These are phyloP conservation scores for Entomobrya proxima DNA, from an alignment of 2,888 invertebrate genomes.

Conservation along the genomic window DNA sequence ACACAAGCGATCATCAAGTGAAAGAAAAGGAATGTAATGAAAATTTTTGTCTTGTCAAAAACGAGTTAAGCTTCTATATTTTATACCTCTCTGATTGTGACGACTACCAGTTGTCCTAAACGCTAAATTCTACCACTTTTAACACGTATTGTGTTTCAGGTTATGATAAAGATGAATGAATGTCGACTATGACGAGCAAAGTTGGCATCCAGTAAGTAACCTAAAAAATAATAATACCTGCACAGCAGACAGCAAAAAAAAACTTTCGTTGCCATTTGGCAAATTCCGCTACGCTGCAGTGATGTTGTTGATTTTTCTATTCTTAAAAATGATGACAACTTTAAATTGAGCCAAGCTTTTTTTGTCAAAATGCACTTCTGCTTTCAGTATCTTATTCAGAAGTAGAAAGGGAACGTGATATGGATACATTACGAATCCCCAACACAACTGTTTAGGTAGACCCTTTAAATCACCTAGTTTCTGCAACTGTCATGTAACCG, in stretches of 20 bases:
- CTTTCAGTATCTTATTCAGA: too few species aligned
- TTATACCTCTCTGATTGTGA: background rate
- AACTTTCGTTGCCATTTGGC: background rate
- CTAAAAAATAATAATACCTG: background rate
- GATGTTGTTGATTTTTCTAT: background rate
- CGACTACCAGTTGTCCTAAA: conserved; percentile 6
- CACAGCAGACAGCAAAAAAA: background rate
- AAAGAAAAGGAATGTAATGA: background rate
- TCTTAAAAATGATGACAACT: background rate
- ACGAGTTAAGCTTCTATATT: too few species aligned
- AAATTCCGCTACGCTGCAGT: background rate
- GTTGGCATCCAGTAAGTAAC: background rate
- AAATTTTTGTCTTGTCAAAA: conserved; percentile 17
- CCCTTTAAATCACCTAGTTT: too few species aligned
- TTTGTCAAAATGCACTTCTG: too few species aligned
- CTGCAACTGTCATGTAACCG: too few species aligned
- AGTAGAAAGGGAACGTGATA: too few species aligned
- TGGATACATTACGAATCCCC: too few species aligned
- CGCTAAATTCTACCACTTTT: background rate
- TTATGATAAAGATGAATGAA: background rate
- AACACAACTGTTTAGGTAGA: too few species aligned
- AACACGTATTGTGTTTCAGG: too few species aligned
- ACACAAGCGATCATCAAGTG: background rate
- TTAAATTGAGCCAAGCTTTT: too few species aligned
- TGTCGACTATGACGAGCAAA: too few species aligned